A percentile compares a stretch with the other conserved stretches of the same genome.
phyloP scores from a whole-genome alignment of 2,113 vertebrate species.

The Microcebus jonahi region DNA sequence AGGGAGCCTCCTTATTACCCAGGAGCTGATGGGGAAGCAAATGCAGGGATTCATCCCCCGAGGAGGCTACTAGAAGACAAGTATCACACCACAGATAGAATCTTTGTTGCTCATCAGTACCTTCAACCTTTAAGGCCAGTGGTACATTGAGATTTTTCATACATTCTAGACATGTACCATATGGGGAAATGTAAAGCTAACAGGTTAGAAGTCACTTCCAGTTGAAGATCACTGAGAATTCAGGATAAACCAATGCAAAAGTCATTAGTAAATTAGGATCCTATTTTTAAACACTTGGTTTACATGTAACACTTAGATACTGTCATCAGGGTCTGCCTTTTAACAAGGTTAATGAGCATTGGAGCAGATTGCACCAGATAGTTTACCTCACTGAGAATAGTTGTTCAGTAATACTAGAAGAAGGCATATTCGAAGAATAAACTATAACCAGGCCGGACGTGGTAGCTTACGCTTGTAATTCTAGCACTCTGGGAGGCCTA shows the following conservation, averaged over 20 bases:
- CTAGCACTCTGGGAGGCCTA: too few species aligned
- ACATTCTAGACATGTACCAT: neutral
- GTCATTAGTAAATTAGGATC: neutral
- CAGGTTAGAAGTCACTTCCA: neutral
- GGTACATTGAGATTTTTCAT: neutral
- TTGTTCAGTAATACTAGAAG: neutral
- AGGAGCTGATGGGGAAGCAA: neutral
- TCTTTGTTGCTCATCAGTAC: neutral
- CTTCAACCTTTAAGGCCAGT: neutral
- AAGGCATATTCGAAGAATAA: slow-evolving; percentile 37
- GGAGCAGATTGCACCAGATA: neutral
- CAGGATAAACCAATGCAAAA: neutral
- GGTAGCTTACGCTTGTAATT: too few species aligned
- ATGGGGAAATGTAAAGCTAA: neutral
- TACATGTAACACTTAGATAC: neutral
- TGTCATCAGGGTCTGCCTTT: neutral
- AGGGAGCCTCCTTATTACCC: neutral
- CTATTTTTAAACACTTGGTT: slow-evolving; percentile 12
- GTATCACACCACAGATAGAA: neutral
- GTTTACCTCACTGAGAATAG: neutral
- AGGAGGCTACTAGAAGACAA: neutral
- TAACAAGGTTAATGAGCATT: neutral
- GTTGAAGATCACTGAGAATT: neutral
- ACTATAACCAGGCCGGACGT: neutral
- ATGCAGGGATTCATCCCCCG: neutral